Evolutionary conservation across 2,797 vertebrate species (phyloP), one percentile per base, ranked within the genome.

Genomic region (Sebastolobus altivelis): DNA sequence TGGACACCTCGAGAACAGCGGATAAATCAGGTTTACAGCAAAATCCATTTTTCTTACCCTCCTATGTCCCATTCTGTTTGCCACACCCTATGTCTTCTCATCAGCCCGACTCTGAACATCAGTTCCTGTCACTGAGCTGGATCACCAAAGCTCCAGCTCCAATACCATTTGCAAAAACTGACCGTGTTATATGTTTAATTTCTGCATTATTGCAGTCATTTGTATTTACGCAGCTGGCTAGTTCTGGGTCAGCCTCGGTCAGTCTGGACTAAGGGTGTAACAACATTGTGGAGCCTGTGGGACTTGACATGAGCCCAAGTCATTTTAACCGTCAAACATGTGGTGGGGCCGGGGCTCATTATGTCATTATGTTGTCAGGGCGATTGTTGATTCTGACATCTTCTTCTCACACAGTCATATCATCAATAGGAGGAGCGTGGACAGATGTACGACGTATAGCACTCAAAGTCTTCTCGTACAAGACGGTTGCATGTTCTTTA

Each of bases 301-400:
- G 87, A 88, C 82, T 62, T 69, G 79, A 84, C 90, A 79, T 86
- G 80, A 88, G 72, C 85, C 85, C 77, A 63, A 88, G 78, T 85
- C 79, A 77, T 91, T 93, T 91, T 84, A 86, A 70, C 75, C 82
- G 74, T 92, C 86, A 90, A 93, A 86, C 83, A 85, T 85, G 89
- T 71, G 87, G 85, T 18, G 63, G 84, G 86, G 77, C 82, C n/a
- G 27, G 33, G 65, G 77, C 86, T 90, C 80, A 88, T 92, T 93
- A 92, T 90, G 66, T 87, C 88, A 90, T 93, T 93, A 94, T 88
- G 91, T 82, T 91, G 92, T 92, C 91, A 90, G 85, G 69, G 31
- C 69, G 76, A 89, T 88, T 92, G 90, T 92, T 92, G 90, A 89
- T 88, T 80, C 86, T 84, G 90, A 90, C 88, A 83, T 92, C 87